Conservation (phyloP, 2,888 invertebrate species). For the Sarcophaga variegata region DNA sequence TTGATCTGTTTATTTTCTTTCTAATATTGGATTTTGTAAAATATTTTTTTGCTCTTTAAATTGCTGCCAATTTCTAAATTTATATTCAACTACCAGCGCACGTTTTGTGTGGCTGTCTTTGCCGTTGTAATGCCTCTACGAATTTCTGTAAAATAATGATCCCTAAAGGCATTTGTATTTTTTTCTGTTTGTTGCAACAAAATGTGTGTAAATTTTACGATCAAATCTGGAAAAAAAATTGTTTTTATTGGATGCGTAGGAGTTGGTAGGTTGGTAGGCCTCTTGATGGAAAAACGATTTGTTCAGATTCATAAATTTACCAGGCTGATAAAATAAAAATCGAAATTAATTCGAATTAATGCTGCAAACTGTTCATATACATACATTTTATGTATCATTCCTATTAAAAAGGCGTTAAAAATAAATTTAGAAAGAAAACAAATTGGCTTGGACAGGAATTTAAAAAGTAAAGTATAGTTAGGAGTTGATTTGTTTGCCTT, state of each 20-base stretch:
- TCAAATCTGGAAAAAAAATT: not conserved
- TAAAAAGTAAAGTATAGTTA: no score
- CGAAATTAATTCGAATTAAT: not conserved
- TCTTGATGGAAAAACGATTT: constrained; percentile 6
- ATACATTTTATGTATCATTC: not conserved
- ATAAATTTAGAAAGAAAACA: no score
- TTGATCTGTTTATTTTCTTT: not conserved
- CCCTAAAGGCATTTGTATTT: not conserved
- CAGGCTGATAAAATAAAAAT: not conserved
- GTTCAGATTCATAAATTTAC: constrained; percentile 4
- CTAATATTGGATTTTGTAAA: no score
- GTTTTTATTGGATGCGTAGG: constrained; percentile 19
- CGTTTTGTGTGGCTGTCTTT: not conserved
- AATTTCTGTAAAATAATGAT: not conserved
- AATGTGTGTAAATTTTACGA: not conserved
- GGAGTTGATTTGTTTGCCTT: no score
- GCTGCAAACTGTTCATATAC: not conserved
- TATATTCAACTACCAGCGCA: not conserved
- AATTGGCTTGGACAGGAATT: no score
- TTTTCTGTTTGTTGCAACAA: not conserved
- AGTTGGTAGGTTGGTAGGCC: constrained; percentile 1
- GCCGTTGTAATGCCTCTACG: not conserved
- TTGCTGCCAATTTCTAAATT: constrained; percentile 35
- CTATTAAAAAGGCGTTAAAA: no score
- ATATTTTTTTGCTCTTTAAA: constrained; percentile 7